Evolutionary conservation across 2,113 vertebrate genomes (phyloP).

Genomic region (Rhinichthys klamathensis): DNA sequence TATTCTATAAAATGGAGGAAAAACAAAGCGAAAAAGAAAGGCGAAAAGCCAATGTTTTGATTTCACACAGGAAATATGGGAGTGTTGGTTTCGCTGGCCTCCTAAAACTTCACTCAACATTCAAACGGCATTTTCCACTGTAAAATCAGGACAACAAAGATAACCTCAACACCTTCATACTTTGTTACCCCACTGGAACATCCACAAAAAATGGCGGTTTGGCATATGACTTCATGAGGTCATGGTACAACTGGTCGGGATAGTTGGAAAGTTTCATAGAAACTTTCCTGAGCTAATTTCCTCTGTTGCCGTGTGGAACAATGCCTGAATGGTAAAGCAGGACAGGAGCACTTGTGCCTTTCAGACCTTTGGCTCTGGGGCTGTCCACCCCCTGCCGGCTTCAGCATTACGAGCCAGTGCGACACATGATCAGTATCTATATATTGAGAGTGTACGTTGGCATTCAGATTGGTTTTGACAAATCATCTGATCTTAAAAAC

Average conservation of each 20-base stretch:
- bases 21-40: neutral
- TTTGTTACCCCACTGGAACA: neutral
- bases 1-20: neutral
- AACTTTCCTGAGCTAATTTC: conserved; percentile 15
- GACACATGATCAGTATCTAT: neutral
- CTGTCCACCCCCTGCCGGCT: neutral
- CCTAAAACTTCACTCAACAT: neutral
- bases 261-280: conserved; percentile 33
- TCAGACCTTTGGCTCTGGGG: conserved; percentile 10
- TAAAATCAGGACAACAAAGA: neutral
- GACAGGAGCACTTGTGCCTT: neutral
- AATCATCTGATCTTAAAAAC: neutral
- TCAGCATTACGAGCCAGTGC: neutral
- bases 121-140: neutral
- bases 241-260: neutral
- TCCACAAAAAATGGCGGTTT: neutral
- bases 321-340: conserved; percentile 17
- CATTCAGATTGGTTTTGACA: neutral
- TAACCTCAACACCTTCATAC: neutral
- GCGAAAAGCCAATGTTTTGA: neutral
- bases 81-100: neutral
- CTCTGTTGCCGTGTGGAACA: conserved; percentile 15
- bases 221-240: neutral
- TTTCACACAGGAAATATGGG: neutral
- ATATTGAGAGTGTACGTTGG: neutral